Base-by-base conservation (phyloP, 2,888 invertebrate genomes). In the Deilephila porcellus region DNA sequence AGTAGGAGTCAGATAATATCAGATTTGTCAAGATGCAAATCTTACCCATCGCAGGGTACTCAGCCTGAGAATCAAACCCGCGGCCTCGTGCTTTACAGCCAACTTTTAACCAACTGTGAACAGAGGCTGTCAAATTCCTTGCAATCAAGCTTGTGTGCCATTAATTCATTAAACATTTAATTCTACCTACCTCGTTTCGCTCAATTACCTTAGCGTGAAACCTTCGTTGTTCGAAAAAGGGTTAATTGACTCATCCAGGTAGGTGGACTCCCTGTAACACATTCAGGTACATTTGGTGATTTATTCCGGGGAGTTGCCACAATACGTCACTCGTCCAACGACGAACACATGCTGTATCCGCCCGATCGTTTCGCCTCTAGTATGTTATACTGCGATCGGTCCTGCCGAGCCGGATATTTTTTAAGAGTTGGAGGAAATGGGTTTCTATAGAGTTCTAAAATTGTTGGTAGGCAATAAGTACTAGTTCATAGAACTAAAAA, bases 301-400 rank as follows among this genome's bases (percentile, higher is more conserved):
- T 88, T 89, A 91, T 91, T 86, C 85, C 82, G 75, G 79, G 80
- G 83, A 88, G 87, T 86, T 87, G 83, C 87, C 87, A 88, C 90
- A 90, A 90, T 91, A 90, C 86, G 91, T 91, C 90, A 88, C 89
- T 78, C 80, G 78, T 82, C 85, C 83, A 87, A 86, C 85, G 86
- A 85, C 84, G 81, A 81, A 80, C 84, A 56, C 56, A 83, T 82
- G 80, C 82, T 84, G 81, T 84, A 83, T 86, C 83, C 81, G 78
- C 83, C 78, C 83, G 81, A 82, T 83, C 83, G 84, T 84, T 86
- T 83, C 19, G n/a, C n/a, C 63, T 56, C 56, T 20, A 17, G 64
- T 20, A 64, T 67, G 25, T 67, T 20, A 14, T 67, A 25, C 67
- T 25, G 67, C n/a, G 37, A 67, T 45, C 25, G 25, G 20, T 25